These are phyloP conservation scores for Uria aalge DNA, from an alignment of 2,113 vertebrate species.

Conservation along the genomic window DNA sequence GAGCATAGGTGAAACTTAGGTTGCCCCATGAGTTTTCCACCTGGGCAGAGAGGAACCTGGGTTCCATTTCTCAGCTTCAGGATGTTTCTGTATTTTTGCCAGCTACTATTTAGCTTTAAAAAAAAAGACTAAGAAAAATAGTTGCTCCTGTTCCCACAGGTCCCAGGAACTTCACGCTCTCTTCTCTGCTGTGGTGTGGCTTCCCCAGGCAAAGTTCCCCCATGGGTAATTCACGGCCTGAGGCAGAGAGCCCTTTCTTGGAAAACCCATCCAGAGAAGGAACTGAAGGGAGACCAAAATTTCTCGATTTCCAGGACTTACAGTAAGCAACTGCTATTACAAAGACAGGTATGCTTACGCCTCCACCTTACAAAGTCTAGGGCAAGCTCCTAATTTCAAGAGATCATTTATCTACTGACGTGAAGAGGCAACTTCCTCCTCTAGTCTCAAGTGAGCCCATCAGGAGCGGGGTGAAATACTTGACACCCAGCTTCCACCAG, in stretches of 20 bases:
- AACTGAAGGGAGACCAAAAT: background rate
- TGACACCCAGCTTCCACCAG: background rate
- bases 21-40: background rate
- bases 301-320: background rate
- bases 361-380: background rate
- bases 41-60: background rate
- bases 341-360: background rate
- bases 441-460: background rate
- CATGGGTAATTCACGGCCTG: accelerated
- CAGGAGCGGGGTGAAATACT: background rate
- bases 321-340: background rate
- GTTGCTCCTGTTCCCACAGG: background rate
- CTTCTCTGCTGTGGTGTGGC: background rate
- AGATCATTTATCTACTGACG: background rate
- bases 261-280: background rate
- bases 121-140: background rate
- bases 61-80: background rate
- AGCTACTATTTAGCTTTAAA: background rate
- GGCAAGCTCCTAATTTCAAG: background rate
- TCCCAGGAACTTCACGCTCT: background rate
- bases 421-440: background rate
- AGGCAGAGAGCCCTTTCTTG: background rate
- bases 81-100: background rate
- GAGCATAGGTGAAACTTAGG: background rate
- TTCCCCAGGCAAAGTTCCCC: background rate